phyloP scores from a whole-genome alignment of 1,140 invertebrate genomes.

The Tetraneura akinire region DNA sequence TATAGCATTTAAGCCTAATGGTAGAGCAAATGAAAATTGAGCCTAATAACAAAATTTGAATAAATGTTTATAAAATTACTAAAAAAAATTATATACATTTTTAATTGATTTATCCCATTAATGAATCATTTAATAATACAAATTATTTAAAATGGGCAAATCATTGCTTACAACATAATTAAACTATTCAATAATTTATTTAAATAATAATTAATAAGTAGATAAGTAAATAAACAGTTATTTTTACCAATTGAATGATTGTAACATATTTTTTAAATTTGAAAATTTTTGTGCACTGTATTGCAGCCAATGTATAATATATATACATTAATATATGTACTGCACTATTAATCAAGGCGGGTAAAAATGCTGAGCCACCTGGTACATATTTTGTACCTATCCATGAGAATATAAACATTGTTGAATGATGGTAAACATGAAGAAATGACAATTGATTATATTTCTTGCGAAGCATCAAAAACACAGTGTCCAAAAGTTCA shows the following conservation, averaged over 20 bases:
- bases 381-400: constrained; percentile 96
- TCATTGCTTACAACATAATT: too few relatives aligned
- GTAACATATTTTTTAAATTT: constrained; percentile 97
- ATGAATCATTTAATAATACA: not conserved
- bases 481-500: constrained; percentile 91
- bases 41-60: constrained; percentile 26
- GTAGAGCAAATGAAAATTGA: constrained; percentile 23
- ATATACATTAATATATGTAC: constrained; percentile 90
- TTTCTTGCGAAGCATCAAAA: constrained; percentile 88
- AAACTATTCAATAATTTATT: not conserved
- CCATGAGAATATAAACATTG: constrained; percentile 93
- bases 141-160: not conserved
- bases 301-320: constrained; percentile 83
- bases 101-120: not conserved
- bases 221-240: not conserved
- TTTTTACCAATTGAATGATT: constrained; percentile 69
- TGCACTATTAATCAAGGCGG: constrained; percentile 85
- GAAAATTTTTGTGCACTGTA: constrained; percentile 79
- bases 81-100: not conserved
- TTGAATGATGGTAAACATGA: constrained; percentile 90
- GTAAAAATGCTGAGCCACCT: constrained; percentile 85
- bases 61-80: not conserved
- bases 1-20: constrained; percentile 33
- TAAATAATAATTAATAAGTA: too few relatives aligned
- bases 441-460: constrained; percentile 84